A percentile compares a stretch with the other conserved stretches of the same genome.
phyloP scores from a whole-genome alignment of 2,797 vertebrate genomes.

The Acipenser transmontanus region DNA sequence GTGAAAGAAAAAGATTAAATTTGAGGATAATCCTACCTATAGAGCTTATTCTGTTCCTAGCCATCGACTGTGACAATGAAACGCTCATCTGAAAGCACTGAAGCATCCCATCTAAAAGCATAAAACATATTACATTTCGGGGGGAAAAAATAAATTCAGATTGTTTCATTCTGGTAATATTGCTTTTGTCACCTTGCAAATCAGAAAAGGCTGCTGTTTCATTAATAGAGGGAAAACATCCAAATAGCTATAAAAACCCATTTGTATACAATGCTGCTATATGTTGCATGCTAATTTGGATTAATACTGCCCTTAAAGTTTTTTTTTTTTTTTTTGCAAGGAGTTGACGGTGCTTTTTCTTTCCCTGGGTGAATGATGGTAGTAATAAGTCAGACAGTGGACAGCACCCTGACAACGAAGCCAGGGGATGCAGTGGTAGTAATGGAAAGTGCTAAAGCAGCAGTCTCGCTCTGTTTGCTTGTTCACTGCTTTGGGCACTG shows the following conservation, averaged over 20 bases:
- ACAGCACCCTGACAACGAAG: conserved; percentile 42
- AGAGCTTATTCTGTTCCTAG: conserved; percentile 80
- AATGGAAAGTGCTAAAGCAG: conserved; percentile 46
- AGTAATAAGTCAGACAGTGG: conserved; percentile 19
- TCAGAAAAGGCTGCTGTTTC: conserved; percentile 71
- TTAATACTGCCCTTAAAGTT: conserved; percentile 44
- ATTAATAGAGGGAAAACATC: conserved; percentile 81
- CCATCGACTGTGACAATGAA: conserved; percentile 76
- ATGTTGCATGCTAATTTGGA: conserved; percentile 77
- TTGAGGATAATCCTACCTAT: conserved; percentile 79
- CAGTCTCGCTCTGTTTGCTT: conserved; percentile 58
- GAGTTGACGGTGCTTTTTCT: not conserved
- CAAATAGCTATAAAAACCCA: conserved; percentile 77
- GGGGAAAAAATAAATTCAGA: conserved; percentile 71
- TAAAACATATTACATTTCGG: conserved; percentile 82
- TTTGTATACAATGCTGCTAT: conserved; percentile 77
- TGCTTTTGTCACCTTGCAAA: conserved; percentile 82
- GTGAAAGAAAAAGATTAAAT: conserved; percentile 81
- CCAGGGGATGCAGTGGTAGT: conserved; percentile 32
- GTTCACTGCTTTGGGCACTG: conserved; percentile 62
- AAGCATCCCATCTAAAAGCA: conserved; percentile 75
- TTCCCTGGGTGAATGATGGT: conserved; percentile 19
- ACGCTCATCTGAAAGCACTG: conserved; percentile 73
- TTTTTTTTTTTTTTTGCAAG: not conserved
- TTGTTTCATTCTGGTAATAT: conserved; percentile 81